phyloP scores from a whole-genome alignment of 2,113 vertebrate species.

The Channa maculata region DNA sequence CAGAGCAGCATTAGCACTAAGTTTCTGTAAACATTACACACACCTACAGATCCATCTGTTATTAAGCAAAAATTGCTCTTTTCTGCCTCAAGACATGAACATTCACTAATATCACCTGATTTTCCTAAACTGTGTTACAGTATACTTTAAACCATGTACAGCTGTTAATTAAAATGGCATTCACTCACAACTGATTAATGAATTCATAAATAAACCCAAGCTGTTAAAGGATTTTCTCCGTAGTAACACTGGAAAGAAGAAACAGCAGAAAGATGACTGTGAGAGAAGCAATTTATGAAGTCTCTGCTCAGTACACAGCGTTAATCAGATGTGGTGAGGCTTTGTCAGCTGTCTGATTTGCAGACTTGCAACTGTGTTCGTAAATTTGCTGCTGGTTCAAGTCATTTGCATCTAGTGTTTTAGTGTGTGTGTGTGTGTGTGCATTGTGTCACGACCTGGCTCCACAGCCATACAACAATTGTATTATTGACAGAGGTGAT shows the following conservation, averaged over 20 bases:
- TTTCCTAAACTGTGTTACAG: neutral
- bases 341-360: slow-evolving; percentile 19
- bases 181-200: neutral
- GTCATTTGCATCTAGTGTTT: neutral
- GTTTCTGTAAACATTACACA: neutral
- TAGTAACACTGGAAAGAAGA: neutral
- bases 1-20: too few relatives aligned
- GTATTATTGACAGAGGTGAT: neutral
- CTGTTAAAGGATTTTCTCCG: too few relatives aligned
- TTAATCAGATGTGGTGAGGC: slow-evolving; percentile 23
- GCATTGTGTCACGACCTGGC: neutral
- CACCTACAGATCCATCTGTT: neutral
- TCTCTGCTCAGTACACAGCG: too few relatives aligned
- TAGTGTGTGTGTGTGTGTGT: neutral
- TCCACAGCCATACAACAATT: too few relatives aligned
- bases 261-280: neutral
- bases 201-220: neutral
- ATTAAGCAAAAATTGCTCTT: neutral
- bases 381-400: slow-evolving; percentile 1
- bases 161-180: neutral
- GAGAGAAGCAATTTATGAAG: neutral
- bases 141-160: slow-evolving; percentile 1
- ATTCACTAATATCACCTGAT: slow-evolving; percentile 2
- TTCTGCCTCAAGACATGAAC: neutral
- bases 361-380: slow-evolving; percentile 19